Base-by-base conservation (phyloP, 2,797 vertebrate genomes). In the Danio aesculapii region DNA sequence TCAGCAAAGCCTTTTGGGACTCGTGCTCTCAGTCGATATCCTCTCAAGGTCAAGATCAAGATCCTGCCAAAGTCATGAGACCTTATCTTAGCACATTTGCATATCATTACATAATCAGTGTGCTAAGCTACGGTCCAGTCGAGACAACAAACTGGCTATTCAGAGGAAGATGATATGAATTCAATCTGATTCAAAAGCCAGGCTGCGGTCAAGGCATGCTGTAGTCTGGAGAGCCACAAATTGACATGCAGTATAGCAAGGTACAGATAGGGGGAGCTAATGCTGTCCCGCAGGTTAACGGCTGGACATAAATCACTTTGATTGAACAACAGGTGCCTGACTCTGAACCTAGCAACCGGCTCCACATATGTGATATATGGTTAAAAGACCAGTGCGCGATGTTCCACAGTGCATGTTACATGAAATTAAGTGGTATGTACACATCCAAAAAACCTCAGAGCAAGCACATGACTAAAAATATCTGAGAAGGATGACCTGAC, bases 321-420 rank as follows among this genome's bases (percentile, higher is more conserved):
- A 72, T 80, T 39, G 6, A 84, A 82, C 87, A 86, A 85, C 85
- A 85, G 89, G 84, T 87, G 86, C 75, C 88, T 57, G 59, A 77
- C 77, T 83, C 89, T 89, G 79, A 30, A 67, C 16, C 11, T 17
- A 62, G 58, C n/a, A 50, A n/a, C n/a, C 58, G 39, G 44, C 49
- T 75, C 47, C 71, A 66, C 64, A 30, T 71, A 47, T 2, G 39
- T 75, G 43, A 14, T 79, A 63, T 55, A 79, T 50, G 41, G 43
- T 55, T 9, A 44, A 71, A 53, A 69, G 12, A 46, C 13, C 59
- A 63, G 50, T 53, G 61, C n/a, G 13, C 53, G 1, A 17, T 61
- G 75, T 69, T 49, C 57, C 17, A 2, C 12, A 16, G 10, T 30
- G 13, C 52, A 50, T 69, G 63, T 66, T 17, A 17, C 8, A 16